Evolutionary conservation across 2,888 invertebrate genomes (phyloP).

Genomic region (Apamea epomidion): DNA sequence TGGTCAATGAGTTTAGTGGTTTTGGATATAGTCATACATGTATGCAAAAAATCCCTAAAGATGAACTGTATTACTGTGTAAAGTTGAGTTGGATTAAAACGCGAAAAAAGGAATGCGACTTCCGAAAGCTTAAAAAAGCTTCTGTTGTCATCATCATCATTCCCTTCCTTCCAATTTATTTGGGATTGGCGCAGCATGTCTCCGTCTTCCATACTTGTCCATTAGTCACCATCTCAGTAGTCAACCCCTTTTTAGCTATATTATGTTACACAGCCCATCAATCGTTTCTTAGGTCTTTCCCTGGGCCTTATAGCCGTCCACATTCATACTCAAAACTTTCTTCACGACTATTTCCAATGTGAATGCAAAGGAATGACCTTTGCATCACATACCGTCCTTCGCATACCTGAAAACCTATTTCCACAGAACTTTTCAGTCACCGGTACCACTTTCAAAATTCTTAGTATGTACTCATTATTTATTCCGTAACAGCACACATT

Average conservation of each 20-base stretch:
- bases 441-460: neutral
- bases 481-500: neutral
- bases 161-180: neutral
- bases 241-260: neutral
- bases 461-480: neutral
- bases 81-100: neutral
- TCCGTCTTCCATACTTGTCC: neutral
- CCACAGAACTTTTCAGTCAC: neutral
- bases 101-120: neutral
- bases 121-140: too few species aligned
- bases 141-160: neutral
- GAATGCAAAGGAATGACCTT: too few species aligned
- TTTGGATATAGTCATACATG: slow-evolving; percentile 1
- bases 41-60: neutral
- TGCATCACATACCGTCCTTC: neutral
- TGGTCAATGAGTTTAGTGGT: slow-evolving; percentile 27
- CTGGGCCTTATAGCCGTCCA: neutral
- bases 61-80: neutral
- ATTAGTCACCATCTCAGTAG: neutral
- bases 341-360: neutral
- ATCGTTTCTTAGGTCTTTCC: neutral
- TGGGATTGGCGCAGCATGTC: too few species aligned
- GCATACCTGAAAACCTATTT: neutral
- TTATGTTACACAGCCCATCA: neutral
- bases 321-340: neutral